Evolutionary conservation across 2,888 invertebrate genomes (phyloP), one percentile per base, ranked within the genome.

Genomic region (Brenthis hecate): DNA sequence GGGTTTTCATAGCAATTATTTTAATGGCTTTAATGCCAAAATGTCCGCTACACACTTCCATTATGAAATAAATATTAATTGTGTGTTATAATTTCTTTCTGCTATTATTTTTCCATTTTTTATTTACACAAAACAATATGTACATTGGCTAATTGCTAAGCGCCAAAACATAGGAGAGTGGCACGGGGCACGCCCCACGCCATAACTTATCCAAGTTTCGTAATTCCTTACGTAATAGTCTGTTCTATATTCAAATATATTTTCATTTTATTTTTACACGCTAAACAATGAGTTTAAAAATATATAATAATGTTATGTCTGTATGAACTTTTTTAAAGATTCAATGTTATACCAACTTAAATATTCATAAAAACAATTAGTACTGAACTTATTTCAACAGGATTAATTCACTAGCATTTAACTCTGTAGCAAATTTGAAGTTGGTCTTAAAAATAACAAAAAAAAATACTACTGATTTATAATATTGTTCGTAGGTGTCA

Each of bases 41-140:
- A 43, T 43, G 36, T 43, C 36, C 11, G 36, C 36, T 43, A 43
- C 36, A 43, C 36, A 43, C 11, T 43, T 43, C 36, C 36, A 43
- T 43, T 1, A 43, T 11, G 11, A 43, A 43, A 43, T 36, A 53
- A 56, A 19, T 14, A 14, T 47, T 6, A 51, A 28, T 56, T 16
- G 32, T 36, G 36, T 53, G 53, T 13, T 16, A 13, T 32, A 36
- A 53, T 62, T 62, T 62, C 14, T 61, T 19, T 19, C 36, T 53
- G 36, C 36, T 43, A 53, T 53, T 53, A 62, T 51, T 43, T 43
- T 13, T 16, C 16, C 62, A 36, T 51, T 51, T 19, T 3, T 62
- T 53, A 53, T 62, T 51, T 51, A 53, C 53, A 62, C 53, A 62
- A 51, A 53, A 61, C 50, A 51, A 53, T 62, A 62, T 43, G 53